Conservation (phyloP, 37 sponge, comb jelly and placozoan species). For the Diacarnus erythraeanus region DNA sequence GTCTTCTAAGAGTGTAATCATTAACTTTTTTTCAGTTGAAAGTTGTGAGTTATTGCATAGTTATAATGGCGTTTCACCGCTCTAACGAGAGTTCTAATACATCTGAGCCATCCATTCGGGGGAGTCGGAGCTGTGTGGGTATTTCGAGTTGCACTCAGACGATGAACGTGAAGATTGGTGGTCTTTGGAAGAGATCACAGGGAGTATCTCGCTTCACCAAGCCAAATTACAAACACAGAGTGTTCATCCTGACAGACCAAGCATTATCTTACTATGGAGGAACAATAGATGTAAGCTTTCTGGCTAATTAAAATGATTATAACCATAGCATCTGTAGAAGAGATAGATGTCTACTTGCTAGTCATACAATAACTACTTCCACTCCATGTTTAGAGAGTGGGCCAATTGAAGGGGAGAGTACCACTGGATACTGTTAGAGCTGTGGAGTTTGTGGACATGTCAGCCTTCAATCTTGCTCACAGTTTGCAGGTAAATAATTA, state of each 20-base stretch:
- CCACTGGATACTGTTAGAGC: conserved; percentile 49
- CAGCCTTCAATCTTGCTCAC: conserved; percentile 67
- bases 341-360: too few relatives aligned
- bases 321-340: too few relatives aligned
- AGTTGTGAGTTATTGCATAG: not conserved
- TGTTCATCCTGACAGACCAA: conserved; percentile 80
- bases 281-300: conserved; percentile 67
- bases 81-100: conserved; percentile 7
- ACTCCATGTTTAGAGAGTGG: conserved; percentile 38
- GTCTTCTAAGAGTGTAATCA: not conserved
- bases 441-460: conserved; percentile 75
- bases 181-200: conserved; percentile 81
- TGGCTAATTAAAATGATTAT: not conserved
- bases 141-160: not conserved
- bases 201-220: conserved; percentile 55
- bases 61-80: not conserved
- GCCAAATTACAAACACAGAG: conserved; percentile 74
- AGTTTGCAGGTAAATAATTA: conserved; percentile 73
- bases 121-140: not conserved
- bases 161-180: conserved; percentile 61
- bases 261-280: conserved; percentile 69
- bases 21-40: not conserved
- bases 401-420: conserved; percentile 69
- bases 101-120: not conserved
- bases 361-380: too few relatives aligned